A percentile compares a stretch with the other conserved stretches of the same genome.
Conservation (phyloP, 2,113 vertebrate genomes). For the Malurus elegans region DNA sequence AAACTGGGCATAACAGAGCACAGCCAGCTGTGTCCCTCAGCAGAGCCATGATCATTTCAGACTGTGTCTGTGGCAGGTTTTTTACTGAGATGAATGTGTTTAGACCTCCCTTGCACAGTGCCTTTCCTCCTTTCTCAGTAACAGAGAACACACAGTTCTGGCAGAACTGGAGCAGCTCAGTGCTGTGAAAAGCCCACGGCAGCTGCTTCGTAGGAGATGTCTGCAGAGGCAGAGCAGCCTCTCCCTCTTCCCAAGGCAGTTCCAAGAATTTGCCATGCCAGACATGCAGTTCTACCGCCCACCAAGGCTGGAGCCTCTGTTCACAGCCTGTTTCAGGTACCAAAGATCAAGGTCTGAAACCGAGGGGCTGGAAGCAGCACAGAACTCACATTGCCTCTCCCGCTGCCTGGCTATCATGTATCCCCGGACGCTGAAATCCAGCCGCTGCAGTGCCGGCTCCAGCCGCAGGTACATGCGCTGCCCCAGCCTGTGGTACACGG, state of each 20-base stretch:
- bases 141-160: not conserved
- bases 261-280: not conserved
- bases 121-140: not conserved
- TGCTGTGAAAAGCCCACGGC: not conserved
- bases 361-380: not conserved
- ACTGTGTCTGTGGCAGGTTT: not conserved
- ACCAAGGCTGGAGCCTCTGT: fast-evolving
- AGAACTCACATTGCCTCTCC: constrained; percentile 86
- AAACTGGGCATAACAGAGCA: not conserved
- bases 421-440: constrained; percentile 88
- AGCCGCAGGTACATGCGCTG: constrained; percentile 79
- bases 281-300: not conserved
- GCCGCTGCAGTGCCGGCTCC: constrained; percentile 88
- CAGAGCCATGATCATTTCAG: not conserved
- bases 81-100: not conserved
- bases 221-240: not conserved
- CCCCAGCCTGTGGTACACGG: constrained; percentile 83
- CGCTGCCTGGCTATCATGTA: constrained; percentile 90
- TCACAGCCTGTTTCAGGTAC: not conserved
- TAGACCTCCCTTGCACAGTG: not conserved
- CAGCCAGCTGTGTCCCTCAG: not conserved
- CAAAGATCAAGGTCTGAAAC: not conserved
- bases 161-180: not conserved
- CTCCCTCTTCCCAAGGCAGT: not conserved
- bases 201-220: not conserved